Conservation (phyloP, 35 echinoderm and acorn worm species). For the Lytechinus pictus region DNA sequence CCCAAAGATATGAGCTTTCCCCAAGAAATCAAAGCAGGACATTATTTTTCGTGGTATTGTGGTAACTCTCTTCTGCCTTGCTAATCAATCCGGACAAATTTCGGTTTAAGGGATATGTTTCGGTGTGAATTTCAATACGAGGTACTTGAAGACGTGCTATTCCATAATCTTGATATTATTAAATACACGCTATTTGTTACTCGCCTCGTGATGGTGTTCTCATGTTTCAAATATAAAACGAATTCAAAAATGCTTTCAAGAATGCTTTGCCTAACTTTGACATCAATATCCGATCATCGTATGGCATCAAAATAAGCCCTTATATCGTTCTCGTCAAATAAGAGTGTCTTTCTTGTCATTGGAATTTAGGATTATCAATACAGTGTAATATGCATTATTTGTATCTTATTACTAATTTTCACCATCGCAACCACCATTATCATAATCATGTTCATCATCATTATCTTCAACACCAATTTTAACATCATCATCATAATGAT, state of each 20-base stretch:
- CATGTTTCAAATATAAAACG: background rate
- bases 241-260: background rate
- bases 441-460: background rate
- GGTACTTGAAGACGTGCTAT: background rate
- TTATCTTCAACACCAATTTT: background rate
- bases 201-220: background rate
- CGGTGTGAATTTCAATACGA: slow-evolving; percentile 1
- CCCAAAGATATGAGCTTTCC: background rate
- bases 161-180: background rate
- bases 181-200: background rate
- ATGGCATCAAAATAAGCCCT: too few species aligned
- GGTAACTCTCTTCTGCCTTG: background rate
- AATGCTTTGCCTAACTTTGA: background rate
- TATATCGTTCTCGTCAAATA: too few species aligned
- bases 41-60: background rate
- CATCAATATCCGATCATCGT: background rate
- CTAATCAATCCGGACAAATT: background rate
- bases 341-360: too few species aligned
- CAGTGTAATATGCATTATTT: too few species aligned
- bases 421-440: background rate
- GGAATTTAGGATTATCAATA: too few species aligned
- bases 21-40: background rate
- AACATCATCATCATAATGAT: background rate
- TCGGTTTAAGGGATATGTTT: background rate
- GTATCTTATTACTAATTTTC: too few species aligned